Evolutionary conservation across 1,140 invertebrate genomes (phyloP), one percentile per base, ranked within the genome.

Genomic region (Drosophila kepulauana): DNA sequence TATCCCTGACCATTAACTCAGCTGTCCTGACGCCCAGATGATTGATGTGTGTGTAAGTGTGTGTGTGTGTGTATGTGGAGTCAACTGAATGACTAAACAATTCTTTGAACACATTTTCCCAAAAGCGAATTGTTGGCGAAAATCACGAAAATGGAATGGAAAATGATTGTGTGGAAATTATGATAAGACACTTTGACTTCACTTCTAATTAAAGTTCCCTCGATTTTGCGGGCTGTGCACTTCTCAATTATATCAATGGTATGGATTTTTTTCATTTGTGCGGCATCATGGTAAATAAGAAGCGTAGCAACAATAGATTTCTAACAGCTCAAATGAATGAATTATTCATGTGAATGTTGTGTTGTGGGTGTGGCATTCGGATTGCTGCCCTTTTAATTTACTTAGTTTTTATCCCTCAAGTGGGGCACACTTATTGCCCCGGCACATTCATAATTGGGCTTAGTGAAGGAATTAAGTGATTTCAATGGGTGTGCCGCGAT

Each of bases 281-380:
- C 84, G 67, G 70, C 70, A 88, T 88, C 84, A 88, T 88, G 80
- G 77, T 89, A 88, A 88, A 88, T 88, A 88, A 88, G 84, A 84
- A 88, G 84, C 77, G 70, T 77, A 66, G 49, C 59, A 25, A 25
- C 20, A 61, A 48, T 62, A 64, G 68, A 76, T 66, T 66, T 72
- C 73, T 45, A 54, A n/a, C 63, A 78, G 79, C 64, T 61, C 5
- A 66, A 62, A 62, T 68, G 46, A 16, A 58, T 88, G 85, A 88
- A 88, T 88, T 84, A 88, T 88, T 88, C 85, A 88, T 88, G 70
- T 61, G 56, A 13, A 5, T 73, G 56, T 38, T 45, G 45, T 66
- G 48, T 35, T 35, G 74, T 77, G 59, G 64, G 64, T 65, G 76
- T 75, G 79, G 78, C 58, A 48, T 13, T 45, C 65, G 41, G 48